Evolutionary conservation across 2,113 vertebrate species (phyloP).

Genomic region (Microcebus jonahi): DNA sequence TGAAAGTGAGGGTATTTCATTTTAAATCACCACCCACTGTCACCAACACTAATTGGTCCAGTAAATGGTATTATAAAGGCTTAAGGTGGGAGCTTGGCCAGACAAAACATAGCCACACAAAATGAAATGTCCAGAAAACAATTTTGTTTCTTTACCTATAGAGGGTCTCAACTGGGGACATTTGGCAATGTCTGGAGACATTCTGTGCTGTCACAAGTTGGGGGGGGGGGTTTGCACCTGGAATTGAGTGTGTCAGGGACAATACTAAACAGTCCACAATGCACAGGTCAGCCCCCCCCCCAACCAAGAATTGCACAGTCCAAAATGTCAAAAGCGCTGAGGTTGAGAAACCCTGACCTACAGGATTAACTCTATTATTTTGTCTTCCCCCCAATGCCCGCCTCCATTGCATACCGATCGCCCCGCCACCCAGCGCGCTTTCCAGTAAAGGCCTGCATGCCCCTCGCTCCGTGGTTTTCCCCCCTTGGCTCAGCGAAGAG

Average conservation of each 20-base stretch:
- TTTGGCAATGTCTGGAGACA: background rate
- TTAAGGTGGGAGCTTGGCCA: constrained; percentile 25
- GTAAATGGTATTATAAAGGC: constrained; percentile 45
- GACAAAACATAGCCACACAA: background rate
- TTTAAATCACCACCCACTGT: background rate
- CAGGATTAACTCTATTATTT: background rate
- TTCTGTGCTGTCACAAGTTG: background rate
- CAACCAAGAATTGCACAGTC: background rate
- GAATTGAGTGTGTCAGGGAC: background rate
- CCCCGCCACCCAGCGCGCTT: background rate
- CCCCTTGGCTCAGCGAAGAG: background rate
- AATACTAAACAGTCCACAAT: background rate
- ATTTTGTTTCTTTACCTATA: background rate
- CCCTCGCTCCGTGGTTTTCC: background rate
- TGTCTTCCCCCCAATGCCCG: background rate
- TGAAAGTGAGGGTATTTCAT: constrained; percentile 47
- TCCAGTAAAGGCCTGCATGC: background rate
- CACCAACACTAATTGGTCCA: constrained; percentile 53
- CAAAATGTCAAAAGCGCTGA: background rate
- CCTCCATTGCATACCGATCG: background rate
- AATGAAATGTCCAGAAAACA: background rate
- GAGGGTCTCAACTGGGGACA: background rate
- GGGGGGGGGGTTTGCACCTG: too few species aligned
- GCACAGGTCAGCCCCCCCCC: background rate
- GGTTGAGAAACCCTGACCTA: background rate